These are phyloP conservation scores for Daboia siamensis DNA, from an alignment of 2,113 vertebrate species.

Conservation along the genomic window DNA sequence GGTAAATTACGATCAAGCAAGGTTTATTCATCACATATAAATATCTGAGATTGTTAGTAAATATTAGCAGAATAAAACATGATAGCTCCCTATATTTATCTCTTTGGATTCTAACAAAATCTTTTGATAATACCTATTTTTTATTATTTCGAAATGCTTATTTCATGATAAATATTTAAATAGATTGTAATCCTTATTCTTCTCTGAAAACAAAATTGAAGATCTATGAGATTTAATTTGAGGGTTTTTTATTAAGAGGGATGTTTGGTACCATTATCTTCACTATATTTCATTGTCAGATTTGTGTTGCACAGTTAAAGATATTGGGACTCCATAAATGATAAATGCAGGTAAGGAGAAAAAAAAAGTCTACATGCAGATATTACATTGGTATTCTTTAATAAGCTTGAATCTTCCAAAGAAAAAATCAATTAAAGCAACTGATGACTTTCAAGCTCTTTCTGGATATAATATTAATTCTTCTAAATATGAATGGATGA, in stretches of 20 bases:
- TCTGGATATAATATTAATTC: background rate
- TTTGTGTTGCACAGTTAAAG: background rate
- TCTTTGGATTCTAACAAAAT: background rate
- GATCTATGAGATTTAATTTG: background rate
- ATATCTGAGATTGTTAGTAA: background rate
- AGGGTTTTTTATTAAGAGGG: background rate
- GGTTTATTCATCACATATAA: background rate
- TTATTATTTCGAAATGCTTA: background rate
- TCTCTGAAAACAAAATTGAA: background rate
- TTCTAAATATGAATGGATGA: background rate
- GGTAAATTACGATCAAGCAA: background rate
- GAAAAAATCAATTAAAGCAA: background rate
- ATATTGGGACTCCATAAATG: background rate
- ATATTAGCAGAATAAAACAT: background rate
- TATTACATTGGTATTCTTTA: background rate
- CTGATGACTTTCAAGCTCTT: background rate
- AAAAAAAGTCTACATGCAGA: background rate
- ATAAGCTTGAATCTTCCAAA: background rate
- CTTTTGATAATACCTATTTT: background rate
- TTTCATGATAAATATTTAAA: background rate
- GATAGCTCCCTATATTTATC: background rate
- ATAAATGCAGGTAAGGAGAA: background rate
- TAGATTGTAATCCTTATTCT: background rate
- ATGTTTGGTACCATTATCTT: background rate
- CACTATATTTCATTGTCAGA: background rate